Conservation (phyloP, 2,113 vertebrate genomes). For the Enhydra lutris region DNA sequence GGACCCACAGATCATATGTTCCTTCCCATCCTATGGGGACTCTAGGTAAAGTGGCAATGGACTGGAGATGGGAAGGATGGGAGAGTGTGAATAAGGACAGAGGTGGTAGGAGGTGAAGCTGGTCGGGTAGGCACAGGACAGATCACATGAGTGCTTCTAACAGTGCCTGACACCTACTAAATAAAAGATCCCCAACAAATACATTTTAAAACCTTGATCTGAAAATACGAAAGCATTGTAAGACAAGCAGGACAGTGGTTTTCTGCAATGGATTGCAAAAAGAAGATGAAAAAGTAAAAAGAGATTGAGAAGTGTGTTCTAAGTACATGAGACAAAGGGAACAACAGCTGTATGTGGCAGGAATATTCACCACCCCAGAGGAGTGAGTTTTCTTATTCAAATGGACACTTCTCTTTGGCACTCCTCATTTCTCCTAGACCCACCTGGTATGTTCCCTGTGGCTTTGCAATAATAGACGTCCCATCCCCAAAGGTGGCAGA, state of each 20-base stretch:
- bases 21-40: not conserved
- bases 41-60: not conserved
- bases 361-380: not conserved
- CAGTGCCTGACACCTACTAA: not conserved
- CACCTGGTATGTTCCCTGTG: slow-evolving; percentile 90
- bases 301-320: not conserved
- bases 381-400: not conserved
- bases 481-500: slow-evolving; percentile 89
- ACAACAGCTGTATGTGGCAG: accelerated
- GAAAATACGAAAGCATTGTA: not conserved
- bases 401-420: not conserved
- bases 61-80: not conserved
- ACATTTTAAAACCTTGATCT: not conserved
- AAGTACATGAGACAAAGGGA: not conserved
- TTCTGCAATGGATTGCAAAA: not conserved
- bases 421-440: not conserved
- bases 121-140: not conserved
- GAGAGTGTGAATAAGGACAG: not conserved
- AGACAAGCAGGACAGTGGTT: not conserved
- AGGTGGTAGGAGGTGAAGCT: not conserved
- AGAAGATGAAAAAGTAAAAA: not conserved
- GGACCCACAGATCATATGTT: not conserved
- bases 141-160: not conserved
- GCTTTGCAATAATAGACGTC: slow-evolving; percentile 87
- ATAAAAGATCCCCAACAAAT: not conserved